Base-by-base conservation (phyloP, 2,888 invertebrate species). In the Ichneumon xanthorius region DNA sequence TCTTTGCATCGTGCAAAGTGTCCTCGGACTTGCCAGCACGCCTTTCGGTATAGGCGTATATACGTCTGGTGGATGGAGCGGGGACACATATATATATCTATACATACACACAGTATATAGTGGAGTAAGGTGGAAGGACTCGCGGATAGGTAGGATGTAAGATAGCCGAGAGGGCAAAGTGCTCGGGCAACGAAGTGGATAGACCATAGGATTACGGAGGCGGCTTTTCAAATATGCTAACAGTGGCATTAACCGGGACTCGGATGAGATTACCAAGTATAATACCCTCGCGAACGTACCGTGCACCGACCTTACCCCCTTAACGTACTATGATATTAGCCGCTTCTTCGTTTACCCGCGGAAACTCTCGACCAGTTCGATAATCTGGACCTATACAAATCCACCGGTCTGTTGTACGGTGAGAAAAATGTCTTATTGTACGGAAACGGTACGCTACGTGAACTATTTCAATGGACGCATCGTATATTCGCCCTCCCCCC, bases 201-300 rank as follows among this genome's bases (percentile, higher is more conserved):
- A 82, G 80, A 85, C 75, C 72, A 58, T 83, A 61, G 86, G 82
- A 87, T 86, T 86, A 86, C 76, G 76, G 76, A 86, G 79, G 81
- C 82, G 79, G 86, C 87, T 88, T 87, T 84, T 87, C 82, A 86
- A 87, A 88, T 88, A 87, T 88, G 87, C 88, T 85, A 88, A 87
- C 88, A 87, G 88, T 87, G 26, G 85, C 86, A 88, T 88, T 88
- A 87, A 86, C 86, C 80, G 50, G 78, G 77, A 84, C 86, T 84
- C 73, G 76, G 82, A 86, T 85, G 82, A 85, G 81, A 88, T 88
- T 87, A 88, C 85, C 85, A 87, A 87, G 87, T 87, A 88, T 88
- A 87, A 87, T 86, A 80, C 78, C 63, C 67, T 37, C 7, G 11
- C 73, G 72, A 58, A 73, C 61, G 58, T 65, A 67, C 48, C 33